phyloP scores from a whole-genome alignment of 2,113 vertebrate species.

The Chionis minor region DNA sequence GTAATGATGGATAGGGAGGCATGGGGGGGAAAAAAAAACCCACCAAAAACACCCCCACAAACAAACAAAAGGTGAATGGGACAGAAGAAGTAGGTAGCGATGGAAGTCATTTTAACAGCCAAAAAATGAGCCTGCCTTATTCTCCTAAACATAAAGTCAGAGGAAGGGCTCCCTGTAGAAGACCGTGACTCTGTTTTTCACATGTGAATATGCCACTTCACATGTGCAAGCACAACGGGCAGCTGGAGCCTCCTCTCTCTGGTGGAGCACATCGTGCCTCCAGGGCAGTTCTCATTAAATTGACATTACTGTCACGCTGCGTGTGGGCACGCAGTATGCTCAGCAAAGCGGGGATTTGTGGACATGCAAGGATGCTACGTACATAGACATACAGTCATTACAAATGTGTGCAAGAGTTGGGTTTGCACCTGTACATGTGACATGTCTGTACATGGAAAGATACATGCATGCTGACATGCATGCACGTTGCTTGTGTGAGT shows the following conservation, averaged over 20 bases:
- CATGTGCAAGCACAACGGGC: accelerated
- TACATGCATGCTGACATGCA: accelerated
- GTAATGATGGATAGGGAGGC: neutral
- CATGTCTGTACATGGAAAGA: neutral
- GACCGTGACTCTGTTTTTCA: neutral
- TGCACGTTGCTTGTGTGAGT: accelerated
- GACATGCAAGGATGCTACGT: accelerated
- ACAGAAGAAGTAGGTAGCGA: neutral
- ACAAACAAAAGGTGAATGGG: neutral
- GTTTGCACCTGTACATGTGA: neutral
- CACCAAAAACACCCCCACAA: too few species aligned
- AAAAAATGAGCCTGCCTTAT: neutral
- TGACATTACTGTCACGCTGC: accelerated
- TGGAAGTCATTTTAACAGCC: neutral
- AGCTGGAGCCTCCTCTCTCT: neutral
- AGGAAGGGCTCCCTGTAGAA: neutral
- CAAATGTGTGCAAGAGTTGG: neutral
- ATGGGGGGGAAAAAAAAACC: neutral
- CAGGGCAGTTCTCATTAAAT: neutral
- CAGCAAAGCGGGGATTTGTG: neutral
- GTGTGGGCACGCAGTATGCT: accelerated
- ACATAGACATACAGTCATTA: accelerated
- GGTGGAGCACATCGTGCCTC: neutral
- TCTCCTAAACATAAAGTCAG: neutral
- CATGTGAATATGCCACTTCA: neutral